Evolutionary conservation across 1,140 invertebrate species (phyloP), one percentile per base, ranked within the genome.

Genomic region (Eriosoma lanigerum): DNA sequence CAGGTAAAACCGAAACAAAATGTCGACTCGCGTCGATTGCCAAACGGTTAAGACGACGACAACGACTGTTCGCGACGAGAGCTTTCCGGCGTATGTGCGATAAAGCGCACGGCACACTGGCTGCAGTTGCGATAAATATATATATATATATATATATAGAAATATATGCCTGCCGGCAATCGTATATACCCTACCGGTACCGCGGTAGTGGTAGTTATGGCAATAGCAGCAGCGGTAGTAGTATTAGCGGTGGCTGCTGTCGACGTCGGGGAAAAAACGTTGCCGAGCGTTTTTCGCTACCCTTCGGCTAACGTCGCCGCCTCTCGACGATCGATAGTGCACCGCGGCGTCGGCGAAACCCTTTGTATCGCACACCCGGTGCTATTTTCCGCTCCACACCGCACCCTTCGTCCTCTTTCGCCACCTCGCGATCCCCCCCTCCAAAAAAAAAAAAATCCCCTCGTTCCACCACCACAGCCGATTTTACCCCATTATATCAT

Each of bases 281-380:
- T 44, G 3, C 52, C 72, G 72, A 54, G 73, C 73, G 75, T 62
- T 78, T 78, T 62, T 62, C 75, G 75, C 75, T 78, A 46, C 54
- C 75, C 52, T n/a, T 76, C 32, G 29, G 73, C 72, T 13, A 10
- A 17, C 44, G 75, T 38, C 75, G 24, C 15, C 44, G 38, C 21
- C 29, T 26, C 50, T 13, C 32, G 26, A 9, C 52, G 75, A 78
- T 78, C 75, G 75, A 78, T 78, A 78, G 75, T 78, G 75, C 75
- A 78, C 75, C 75, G 56, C 75, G 19, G 52, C 48, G 52, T 29
- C 72, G 50, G 50, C 52, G 38, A 56, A 32, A 60, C 75, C 75
- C 75, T 78, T 78, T 78, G 75, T 78, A 44, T 46, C 75, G 75
- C 56, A 48, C 75, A 26, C 75, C 75, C 72, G 50, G 54, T 52